Evolutionary conservation across 2,888 invertebrate species (phyloP).

Genomic region (Dinocampus coccinellae): DNA sequence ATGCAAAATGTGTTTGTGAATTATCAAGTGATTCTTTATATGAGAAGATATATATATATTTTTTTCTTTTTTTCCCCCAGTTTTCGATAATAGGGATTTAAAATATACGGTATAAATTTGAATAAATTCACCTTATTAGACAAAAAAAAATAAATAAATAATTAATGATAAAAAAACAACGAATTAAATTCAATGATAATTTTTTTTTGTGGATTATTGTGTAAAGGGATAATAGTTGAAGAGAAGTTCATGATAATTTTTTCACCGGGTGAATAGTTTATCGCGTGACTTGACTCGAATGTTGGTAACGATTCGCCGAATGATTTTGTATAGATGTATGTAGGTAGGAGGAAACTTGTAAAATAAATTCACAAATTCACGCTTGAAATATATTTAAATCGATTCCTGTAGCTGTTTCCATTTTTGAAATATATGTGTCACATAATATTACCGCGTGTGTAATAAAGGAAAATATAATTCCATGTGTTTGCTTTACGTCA

Average conservation of each 20-base stretch:
- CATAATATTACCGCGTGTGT: no score
- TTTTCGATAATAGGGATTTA: no score
- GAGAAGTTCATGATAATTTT: neutral
- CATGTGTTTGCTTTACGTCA: no score
- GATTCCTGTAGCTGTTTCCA: neutral
- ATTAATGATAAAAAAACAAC: neutral
- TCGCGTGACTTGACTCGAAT: constrained; percentile 25
- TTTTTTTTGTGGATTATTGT: neutral
- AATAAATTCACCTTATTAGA: no score
- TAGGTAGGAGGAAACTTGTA: neutral
- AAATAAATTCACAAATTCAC: neutral
- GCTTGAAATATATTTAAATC: neutral
- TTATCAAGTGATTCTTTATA: no score
- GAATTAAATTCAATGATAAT: neutral
- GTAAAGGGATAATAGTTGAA: neutral
- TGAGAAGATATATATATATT: no score
- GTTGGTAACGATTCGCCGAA: neutral
- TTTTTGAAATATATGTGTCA: neutral
- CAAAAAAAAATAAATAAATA: no score
- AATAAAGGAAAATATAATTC: no score
- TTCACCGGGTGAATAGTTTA: constrained; percentile 7
- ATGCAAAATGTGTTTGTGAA: neutral
- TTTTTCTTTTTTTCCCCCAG: no score
- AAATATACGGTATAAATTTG: no score
- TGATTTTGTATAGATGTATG: neutral